Base-by-base conservation (phyloP, 1,140 invertebrate genomes). In the Pararge aegeria region DNA sequence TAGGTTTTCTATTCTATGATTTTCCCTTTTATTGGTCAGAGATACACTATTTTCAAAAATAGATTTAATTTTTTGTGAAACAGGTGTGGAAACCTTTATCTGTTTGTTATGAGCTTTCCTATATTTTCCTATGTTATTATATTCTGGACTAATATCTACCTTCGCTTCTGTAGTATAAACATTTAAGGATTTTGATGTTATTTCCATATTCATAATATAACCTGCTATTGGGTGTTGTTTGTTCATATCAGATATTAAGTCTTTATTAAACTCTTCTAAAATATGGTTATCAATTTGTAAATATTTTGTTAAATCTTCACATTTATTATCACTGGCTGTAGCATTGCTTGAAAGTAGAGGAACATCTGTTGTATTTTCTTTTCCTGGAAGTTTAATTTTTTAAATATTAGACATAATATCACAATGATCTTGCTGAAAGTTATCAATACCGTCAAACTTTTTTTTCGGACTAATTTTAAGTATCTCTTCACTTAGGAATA, bases 51-150 rank as follows among this genome's bases (percentile, higher is more conserved):
- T 10, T 29, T 74, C 29, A 34, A 78, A 75, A 13, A 75, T 61
- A 24, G 56, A 56, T 59, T 72, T 77, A n/a, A 60, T 66, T 65
- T 69, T 73, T 34, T 19, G 16, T 24, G 79, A 46, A 29, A 78
- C 66, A 34, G 72, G 67, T 56, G 80, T 66, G 12, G 87, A 83
- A 42, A 83, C 61, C 46, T 52, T 34, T 48, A 78, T 64, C 37
- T 50, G 29, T 60, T 83, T 82, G 54, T 81, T 75, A 38, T 57
- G 72, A 49, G 75, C 66, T 46, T 75, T 74, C 56, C 65, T 66
- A 55, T 78, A 79, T 15, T 72, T 68, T 24, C 48, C 19, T 65
- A 72, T 63, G 18, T 2, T 18, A 40, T 61, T 21, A 34, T 29
- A 59, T 52, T 2, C 2, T 24, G 24, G 3, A 4, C 7, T 24